Base-by-base conservation (phyloP, 2,797 vertebrate species). In the Propithecus perrieri region DNA sequence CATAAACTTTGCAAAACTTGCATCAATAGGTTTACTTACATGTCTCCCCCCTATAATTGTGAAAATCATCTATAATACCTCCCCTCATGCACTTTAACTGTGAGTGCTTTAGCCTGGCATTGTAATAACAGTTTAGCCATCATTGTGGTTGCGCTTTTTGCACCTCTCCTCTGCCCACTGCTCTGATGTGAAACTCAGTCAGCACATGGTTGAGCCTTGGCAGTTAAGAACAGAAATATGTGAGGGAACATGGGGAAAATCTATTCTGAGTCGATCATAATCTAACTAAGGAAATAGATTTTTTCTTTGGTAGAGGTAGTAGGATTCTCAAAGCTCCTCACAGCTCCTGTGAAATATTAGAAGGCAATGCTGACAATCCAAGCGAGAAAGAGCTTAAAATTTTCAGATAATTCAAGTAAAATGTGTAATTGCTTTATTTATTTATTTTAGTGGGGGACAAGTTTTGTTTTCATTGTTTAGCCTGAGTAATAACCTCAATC, bases 1-100 rank as follows among this genome's bases (percentile, higher is more conserved):
- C 63, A 53, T 91, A 79, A 92, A 89, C 41, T 89, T 92, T 33
- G 24, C 50, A 81, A 93, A 96, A 50, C 61, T 95, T 81, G 24
- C 35, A 55, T 63, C n/a, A 53, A 4, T 71, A 8, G 65, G 17
- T 86, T 83, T 59, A 6, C n/a, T 79, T 93, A 67, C 14, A 26
- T 33, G 9, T 9, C 1, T 43, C 8, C 5, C 41, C 18, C 20
- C 43, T 94, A 0, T 84, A 75, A 93, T 95, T 92, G 75, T 76
- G 50, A 87, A 88, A 15, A 1, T 57, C 50, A 5, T 43, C 57
- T 75, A 0, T 8, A 83, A 50, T 1, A 9, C 35, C 24, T 53
- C 8, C 18, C 11, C 14, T n/a, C 11, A 33, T 50, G n/a, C 4
- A 28, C 15, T 53, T 78, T 35, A 43, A 9, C 6, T 1, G 24